Evolutionary conservation across 2,797 vertebrate genomes (phyloP), one percentile per base, ranked within the genome.

Genomic region (Enteromius mattozi): DNA sequence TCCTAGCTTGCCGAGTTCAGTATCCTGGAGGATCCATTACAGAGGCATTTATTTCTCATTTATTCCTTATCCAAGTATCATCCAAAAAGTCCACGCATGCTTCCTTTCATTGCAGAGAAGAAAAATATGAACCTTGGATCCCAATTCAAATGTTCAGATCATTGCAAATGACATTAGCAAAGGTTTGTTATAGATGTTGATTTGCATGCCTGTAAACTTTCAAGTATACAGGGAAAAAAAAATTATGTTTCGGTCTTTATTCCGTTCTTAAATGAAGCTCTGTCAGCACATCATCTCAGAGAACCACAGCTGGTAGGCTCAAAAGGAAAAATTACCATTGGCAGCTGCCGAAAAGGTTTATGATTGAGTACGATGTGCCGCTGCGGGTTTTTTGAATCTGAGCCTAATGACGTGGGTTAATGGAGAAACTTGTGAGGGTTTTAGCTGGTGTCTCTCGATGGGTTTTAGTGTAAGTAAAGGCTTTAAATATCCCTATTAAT

Each of bases 1-100:
- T 59, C 47, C 72, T 78, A 19, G 81, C 35, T 75, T 74, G 27
- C 51, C 10, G 61, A 77, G 88, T 86, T 71, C 61, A 81, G 37
- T 19, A 35, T 81, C 85, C 86, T 81, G 40, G 37, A 86, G 69
- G 83, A 77, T 77, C 83, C 71, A 61, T 63, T 72, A 80, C 80
- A 42, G n/a, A 49, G 45, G 85, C 74, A 66, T 85, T 82, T 84
- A 84, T 65, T 76, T 84, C 77, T 79, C 30, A 61, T 80, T 74
- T 63, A 68, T 75, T 75, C 24, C 61, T 77, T 77, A 83, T 83
- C 35, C 63, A 75, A 54, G 81, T 75, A 17, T 42, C 56, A 81
- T 78, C 78, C 66, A 80, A 54, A 83, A 75, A 69, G 70, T 51
- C 56, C 80, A 59, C 21, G n/a, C 74, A 68, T 21, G 70, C 80